A percentile compares a stretch with the other conserved stretches of the same genome.
Evolutionary conservation across 1,140 invertebrate species (phyloP).

Genomic region (Pentalonia nigronervosa): DNA sequence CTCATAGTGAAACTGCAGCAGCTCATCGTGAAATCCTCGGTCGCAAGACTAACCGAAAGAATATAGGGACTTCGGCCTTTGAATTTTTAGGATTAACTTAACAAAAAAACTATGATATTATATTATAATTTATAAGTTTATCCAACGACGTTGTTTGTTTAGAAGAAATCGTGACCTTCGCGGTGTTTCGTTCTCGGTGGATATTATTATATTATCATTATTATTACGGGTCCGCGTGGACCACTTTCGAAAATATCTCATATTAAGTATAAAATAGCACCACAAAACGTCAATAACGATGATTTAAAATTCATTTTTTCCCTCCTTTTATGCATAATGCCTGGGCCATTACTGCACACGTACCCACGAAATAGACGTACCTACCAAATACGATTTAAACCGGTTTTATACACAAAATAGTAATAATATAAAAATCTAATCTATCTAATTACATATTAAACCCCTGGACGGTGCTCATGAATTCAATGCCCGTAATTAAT

Average conservation of each 20-base stretch:
- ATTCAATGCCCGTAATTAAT: slow-evolving; percentile 45
- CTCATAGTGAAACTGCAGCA: too few species aligned
- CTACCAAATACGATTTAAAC: slow-evolving; percentile 26
- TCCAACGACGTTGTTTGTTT: not conserved
- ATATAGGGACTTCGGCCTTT: not conserved
- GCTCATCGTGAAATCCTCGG: not conserved
- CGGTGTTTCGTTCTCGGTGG: not conserved
- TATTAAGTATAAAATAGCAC: slow-evolving; percentile 21
- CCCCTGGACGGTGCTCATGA: not conserved
- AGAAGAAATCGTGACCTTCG: not conserved
- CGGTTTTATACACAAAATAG: slow-evolving; percentile 31
- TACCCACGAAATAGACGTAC: not conserved
- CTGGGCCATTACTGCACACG: not conserved
- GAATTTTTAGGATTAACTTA: not conserved
- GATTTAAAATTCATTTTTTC: slow-evolving; percentile 37
- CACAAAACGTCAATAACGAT: slow-evolving; percentile 17
- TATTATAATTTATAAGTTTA: not conserved
- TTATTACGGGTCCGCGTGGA: not conserved
- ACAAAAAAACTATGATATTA: not conserved
- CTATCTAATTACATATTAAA: slow-evolving; percentile 44
- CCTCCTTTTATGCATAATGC: not conserved
- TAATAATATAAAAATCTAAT: slow-evolving; percentile 50
- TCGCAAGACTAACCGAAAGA: not conserved
- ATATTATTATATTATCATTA: not conserved
- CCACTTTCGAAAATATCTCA: slow-evolving; percentile 27